Evolutionary conservation across 2,888 invertebrate genomes (phyloP).

Genomic region (Drosophila prostipennis): DNA sequence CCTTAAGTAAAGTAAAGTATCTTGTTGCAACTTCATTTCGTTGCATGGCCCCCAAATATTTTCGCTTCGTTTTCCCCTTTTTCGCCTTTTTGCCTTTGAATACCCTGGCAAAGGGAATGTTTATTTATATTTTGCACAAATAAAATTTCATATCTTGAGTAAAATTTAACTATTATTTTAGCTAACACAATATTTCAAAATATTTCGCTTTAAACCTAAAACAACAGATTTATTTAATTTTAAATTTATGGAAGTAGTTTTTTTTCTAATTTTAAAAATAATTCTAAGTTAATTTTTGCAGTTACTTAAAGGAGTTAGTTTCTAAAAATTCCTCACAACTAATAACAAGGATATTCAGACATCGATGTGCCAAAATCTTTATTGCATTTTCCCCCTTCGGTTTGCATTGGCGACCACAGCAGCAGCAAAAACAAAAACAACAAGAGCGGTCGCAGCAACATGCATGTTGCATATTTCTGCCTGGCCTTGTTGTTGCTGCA

Average conservation of each 20-base stretch:
- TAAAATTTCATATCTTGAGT: no score
- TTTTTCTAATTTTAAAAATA: neutral
- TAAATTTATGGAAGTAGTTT: no score
- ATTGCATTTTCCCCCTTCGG: conserved; percentile 21
- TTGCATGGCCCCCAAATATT: conserved; percentile 75
- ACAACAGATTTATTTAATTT: no score
- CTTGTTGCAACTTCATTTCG: conserved; percentile 80
- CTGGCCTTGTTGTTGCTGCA: conserved; percentile 65
- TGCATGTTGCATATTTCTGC: conserved; percentile 73
- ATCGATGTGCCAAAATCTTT: neutral
- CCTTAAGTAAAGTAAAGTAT: conserved; percentile 81
- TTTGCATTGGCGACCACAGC: conserved; percentile 61
- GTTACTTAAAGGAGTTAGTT: no score
- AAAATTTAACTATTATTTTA: no score
- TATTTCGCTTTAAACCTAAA: no score
- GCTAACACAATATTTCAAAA: no score
- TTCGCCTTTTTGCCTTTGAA: neutral
- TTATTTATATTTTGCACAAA: no score
- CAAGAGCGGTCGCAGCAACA: conserved; percentile 54
- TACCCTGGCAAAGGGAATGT: conserved; percentile 8
- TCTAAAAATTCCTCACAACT: neutral
- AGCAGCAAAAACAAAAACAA: conserved; percentile 34
- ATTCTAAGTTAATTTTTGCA: neutral
- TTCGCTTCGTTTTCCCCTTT: conserved; percentile 49
- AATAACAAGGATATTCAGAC: conserved; percentile 3